A percentile compares a stretch with the other conserved stretches of the same genome.
Conservation (phyloP, 1,140 invertebrate species). For the Hycleus cichorii region DNA sequence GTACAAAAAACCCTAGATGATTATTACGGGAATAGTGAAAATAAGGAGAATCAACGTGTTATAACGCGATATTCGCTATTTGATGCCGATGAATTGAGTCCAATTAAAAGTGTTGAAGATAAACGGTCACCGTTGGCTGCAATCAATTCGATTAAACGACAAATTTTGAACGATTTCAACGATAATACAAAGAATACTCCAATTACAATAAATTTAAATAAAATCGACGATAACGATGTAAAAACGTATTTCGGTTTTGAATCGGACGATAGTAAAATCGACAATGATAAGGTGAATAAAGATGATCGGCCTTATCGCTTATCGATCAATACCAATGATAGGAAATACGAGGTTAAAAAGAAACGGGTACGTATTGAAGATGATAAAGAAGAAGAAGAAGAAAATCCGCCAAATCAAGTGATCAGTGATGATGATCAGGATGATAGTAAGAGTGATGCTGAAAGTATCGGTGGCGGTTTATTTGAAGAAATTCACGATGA, state of each 20-base stretch:
- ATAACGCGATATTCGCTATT: conserved; percentile 8
- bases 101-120: conserved; percentile 8
- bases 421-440: background rate
- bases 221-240: background rate
- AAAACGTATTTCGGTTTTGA: conserved; percentile 19
- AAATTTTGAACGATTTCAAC: conserved; percentile 9
- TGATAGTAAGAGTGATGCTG: background rate
- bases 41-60: conserved; percentile 8
- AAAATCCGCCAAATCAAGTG: background rate
- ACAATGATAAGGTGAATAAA: background rate
- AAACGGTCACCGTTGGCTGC: background rate
- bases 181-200: background rate
- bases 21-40: conserved; percentile 16
- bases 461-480: conserved; percentile 4
- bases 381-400: conserved; percentile 1
- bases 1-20: conserved; percentile 15
- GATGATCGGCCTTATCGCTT: conserved; percentile 1
- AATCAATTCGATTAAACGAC: conserved; percentile 1
- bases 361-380: background rate
- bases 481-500: conserved; percentile 4
- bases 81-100: conserved; percentile 20
- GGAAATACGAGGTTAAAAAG: conserved; percentile 1
- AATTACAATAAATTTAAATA: background rate
- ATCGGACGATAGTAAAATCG: background rate
- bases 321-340: background rate